Conservation (phyloP, 2,113 vertebrate species). For the Ranitomeya variabilis region DNA sequence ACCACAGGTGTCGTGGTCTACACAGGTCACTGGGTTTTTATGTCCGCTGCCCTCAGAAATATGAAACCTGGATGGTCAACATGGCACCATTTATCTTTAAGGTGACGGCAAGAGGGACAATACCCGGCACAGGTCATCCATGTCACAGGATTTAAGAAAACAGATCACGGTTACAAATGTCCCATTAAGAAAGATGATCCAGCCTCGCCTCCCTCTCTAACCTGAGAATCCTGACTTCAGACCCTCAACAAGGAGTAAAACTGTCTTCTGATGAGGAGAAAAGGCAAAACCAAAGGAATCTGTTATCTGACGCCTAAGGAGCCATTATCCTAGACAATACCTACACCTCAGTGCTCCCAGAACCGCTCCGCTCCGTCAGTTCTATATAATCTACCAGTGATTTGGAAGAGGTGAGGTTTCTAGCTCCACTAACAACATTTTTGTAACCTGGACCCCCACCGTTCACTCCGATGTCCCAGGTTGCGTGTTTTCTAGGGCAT, state of each 20-base stretch:
- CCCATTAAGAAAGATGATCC: slow-evolving; percentile 17
- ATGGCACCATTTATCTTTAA: slow-evolving; percentile 15
- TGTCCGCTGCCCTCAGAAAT: neutral
- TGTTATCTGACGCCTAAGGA: slow-evolving; percentile 21
- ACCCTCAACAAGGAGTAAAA: neutral
- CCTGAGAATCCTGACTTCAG: slow-evolving; percentile 7
- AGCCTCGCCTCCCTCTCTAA: neutral
- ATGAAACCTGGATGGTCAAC: neutral
- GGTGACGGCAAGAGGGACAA: neutral
- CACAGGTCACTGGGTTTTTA: slow-evolving; percentile 3
- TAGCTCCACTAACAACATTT: neutral
- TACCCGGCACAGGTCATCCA: neutral
- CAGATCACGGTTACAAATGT: neutral
- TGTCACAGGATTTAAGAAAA: slow-evolving; percentile 18
- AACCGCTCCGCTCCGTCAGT: neutral
- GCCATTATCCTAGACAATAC: neutral
- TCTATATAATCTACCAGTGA: neutral
- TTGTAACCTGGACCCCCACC: neutral
- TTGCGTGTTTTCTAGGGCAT: neutral
- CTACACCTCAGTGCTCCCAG: neutral
- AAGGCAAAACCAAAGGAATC: neutral
- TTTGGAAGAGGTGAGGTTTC: neutral
- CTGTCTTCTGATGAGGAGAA: neutral
- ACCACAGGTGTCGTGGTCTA: neutral
- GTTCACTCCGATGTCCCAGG: neutral